A percentile compares a stretch with the other conserved stretches of the same genome.
These are phyloP conservation scores for Artibeus jamaicensis DNA, from an alignment of 2,797 vertebrate species.

Conservation along the genomic window DNA sequence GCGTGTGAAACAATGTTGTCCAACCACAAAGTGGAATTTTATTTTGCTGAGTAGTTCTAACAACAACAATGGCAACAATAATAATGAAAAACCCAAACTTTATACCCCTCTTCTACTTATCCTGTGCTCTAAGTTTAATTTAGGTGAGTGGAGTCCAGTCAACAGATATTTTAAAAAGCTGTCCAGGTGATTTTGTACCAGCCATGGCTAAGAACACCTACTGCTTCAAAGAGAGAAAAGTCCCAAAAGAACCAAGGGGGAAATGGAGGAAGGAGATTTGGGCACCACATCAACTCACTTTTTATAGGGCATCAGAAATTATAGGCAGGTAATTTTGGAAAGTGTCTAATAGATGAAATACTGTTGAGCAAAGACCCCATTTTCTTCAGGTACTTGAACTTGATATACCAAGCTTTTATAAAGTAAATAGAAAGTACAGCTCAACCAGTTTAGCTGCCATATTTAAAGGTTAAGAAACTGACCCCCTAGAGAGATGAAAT, in stretches of 20 bases:
- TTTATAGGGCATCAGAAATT: neutral
- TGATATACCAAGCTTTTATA: neutral
- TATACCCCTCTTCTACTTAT: neutral
- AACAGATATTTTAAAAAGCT: neutral
- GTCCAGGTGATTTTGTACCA: neutral
- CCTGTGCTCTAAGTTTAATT: neutral
- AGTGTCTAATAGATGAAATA: neutral
- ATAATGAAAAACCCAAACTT: neutral
- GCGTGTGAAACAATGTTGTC: neutral
- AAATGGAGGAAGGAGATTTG: neutral
- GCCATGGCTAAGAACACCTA: neutral
- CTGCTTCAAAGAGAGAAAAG: neutral
- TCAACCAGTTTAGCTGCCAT: neutral
- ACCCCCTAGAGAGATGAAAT: neutral
- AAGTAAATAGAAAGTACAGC: slow-evolving; percentile 1
- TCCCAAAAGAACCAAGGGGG: neutral
- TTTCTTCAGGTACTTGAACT: neutral
- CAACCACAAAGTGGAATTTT: neutral
- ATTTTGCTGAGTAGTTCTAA: neutral
- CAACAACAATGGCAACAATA: too few relatives aligned
- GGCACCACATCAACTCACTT: neutral
- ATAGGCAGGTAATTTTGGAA: neutral
- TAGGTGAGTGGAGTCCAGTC: neutral
- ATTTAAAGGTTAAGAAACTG: neutral
- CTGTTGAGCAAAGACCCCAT: neutral